Base-by-base conservation (phyloP, 37 sponge, comb jelly and placozoan species). In the Chondrosia reniformis region DNA sequence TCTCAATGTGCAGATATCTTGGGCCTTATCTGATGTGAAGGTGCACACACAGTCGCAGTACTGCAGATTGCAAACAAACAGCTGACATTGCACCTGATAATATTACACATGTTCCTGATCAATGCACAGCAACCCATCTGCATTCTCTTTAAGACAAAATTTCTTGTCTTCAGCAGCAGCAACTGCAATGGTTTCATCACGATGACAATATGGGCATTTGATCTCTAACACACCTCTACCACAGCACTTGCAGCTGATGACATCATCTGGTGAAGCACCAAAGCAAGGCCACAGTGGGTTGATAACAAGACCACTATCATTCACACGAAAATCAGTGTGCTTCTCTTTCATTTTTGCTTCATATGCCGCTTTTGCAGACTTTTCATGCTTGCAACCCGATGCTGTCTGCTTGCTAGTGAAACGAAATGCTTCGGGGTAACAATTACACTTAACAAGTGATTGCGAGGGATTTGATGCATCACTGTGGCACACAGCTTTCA, bases 1-100 rank as follows among this genome's bases (percentile, higher is more conserved):
- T n/a, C n/a, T n/a, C n/a, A n/a, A n/a, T n/a, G n/a, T n/a, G n/a
- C n/a, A n/a, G n/a, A n/a, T n/a, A n/a, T n/a, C n/a, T n/a, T n/a
- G n/a, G n/a, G n/a, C n/a, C n/a, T n/a, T n/a, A n/a, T n/a, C n/a
- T n/a, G n/a, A n/a, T 56, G 59, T 0, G 49, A 80, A 80, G 2
- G 81, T 74, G 24, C 67, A 81, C 3, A 86, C 81, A 46, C 55
- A 46, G 31, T 86, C 87, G 28, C 83, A 87, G 36, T 81, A 86
- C 30, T 63, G 33, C 3, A 41, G 7, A 3, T 78, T 22, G 46
- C 82, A 77, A 6, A 71, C 71, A 42, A 59, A 42, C 55, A 85
- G 5, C 42, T 85, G 80, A 36, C 65, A 46, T 72, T 85, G 80
- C 0, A 79, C 75, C 33, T 85, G 85, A 32, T 62, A 84, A 37